phyloP scores from a whole-genome alignment of 2,888 invertebrate species.

The Caenorhabditis doughertyi region DNA sequence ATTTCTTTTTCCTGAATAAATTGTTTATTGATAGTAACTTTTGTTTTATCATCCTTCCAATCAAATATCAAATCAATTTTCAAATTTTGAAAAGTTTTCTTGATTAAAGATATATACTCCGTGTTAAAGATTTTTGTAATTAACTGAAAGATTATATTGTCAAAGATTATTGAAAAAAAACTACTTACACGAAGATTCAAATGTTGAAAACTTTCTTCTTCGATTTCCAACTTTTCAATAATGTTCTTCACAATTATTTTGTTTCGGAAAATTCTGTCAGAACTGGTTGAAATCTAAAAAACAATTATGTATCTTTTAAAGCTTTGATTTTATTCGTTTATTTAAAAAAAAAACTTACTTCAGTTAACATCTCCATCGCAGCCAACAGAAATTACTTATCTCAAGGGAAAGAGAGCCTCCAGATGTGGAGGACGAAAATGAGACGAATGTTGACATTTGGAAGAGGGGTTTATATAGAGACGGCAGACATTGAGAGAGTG shows the following conservation, averaged over 20 bases:
- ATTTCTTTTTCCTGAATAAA: neutral
- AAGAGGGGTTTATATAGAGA: neutral
- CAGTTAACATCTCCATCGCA: neutral
- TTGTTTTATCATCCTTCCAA: neutral
- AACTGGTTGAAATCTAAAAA: neutral
- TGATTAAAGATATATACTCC: neutral
- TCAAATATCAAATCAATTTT: slow-evolving; percentile 1
- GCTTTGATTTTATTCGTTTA: neutral
- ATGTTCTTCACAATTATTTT: neutral
- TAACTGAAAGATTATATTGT: neutral
- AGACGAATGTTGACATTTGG: slow-evolving; percentile 2
- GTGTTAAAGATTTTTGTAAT: neutral
- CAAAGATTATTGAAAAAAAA: neutral
- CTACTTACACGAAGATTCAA: neutral
- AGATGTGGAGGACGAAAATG: neutral
- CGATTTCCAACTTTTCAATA: neutral
- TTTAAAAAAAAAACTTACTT: neutral
- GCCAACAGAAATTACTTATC: too few relatives aligned
- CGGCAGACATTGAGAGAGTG: slow-evolving; percentile 1
- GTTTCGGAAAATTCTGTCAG: neutral
- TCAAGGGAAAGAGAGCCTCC: neutral
- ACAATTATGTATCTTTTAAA: too few relatives aligned
- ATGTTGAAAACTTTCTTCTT: neutral
- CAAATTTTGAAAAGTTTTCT: neutral
- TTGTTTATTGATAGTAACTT: neutral